phyloP scores from a whole-genome alignment of 2,797 vertebrate genomes.

The Enteromius treurensis region DNA sequence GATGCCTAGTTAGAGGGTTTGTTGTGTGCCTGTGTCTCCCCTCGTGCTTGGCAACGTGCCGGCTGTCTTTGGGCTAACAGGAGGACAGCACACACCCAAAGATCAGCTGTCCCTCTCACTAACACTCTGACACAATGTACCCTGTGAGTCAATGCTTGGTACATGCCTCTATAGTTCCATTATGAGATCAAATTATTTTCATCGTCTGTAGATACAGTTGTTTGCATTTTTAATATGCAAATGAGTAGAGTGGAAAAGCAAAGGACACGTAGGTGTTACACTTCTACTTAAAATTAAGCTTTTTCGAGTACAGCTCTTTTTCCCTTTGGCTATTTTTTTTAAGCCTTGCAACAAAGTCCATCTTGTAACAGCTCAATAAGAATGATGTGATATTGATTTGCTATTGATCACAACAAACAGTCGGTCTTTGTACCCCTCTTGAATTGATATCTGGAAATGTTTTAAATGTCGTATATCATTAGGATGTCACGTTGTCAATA shows the following conservation, averaged over 20 bases:
- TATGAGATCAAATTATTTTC: background rate
- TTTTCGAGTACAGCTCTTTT: background rate
- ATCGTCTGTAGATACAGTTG: background rate
- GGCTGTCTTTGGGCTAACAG: constrained; percentile 69
- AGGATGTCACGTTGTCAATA: background rate
- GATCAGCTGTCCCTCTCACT: constrained; percentile 77
- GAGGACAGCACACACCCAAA: constrained; percentile 68
- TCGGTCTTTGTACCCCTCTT: background rate
- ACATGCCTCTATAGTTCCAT: background rate
- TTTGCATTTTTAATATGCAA: background rate
- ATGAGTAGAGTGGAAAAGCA: background rate
- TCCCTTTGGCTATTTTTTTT: background rate
- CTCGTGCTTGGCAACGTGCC: constrained; percentile 74
- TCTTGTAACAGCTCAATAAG: background rate
- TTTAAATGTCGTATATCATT: background rate
- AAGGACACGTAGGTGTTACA: background rate
- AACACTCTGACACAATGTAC: constrained; percentile 57
- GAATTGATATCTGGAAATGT: constrained; percentile 4
- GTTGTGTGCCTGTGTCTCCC: constrained; percentile 71
- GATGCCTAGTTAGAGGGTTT: constrained; percentile 67
- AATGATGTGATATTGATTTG: background rate
- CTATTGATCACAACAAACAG: constrained; percentile 4
- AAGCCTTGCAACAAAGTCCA: background rate
- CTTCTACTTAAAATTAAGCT: background rate
- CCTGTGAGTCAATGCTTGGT: constrained; percentile 22